These are phyloP conservation scores for Hemiprocne comata DNA, from an alignment of 2,113 vertebrate genomes.

Conservation along the genomic window DNA sequence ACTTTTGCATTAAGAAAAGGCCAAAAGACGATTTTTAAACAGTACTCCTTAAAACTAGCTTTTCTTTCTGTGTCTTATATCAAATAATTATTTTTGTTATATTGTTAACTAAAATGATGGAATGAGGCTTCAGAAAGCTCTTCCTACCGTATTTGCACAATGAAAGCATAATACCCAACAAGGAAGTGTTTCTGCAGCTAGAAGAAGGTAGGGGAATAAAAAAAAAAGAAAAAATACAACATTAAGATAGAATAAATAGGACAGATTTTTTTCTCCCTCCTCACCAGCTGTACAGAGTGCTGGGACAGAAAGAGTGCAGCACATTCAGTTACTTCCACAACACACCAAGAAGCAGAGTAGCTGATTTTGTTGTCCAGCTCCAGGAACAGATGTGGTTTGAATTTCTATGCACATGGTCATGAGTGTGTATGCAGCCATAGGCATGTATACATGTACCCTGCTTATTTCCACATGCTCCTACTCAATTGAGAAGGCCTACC, in stretches of 20 bases:
- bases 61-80: neutral
- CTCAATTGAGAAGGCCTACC: neutral
- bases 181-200: neutral
- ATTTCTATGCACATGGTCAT: neutral
- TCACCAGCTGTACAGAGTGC: neutral
- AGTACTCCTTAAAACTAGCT: neutral
- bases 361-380: neutral
- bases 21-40: neutral
- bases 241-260: neutral
- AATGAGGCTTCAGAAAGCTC: neutral
- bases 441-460: neutral
- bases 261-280: neutral
- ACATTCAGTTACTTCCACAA: neutral
- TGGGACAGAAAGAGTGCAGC: neutral
- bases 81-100: neutral
- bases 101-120: neutral
- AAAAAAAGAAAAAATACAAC: neutral
- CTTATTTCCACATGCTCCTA: neutral
- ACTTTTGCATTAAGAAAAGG: neutral
- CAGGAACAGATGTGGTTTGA: slow-evolving; percentile 21
- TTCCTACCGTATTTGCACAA: neutral
- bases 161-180: neutral
- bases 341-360: neutral
- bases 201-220: neutral
- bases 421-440: neutral